Conservation (phyloP, 1,140 invertebrate genomes). For the Drosophila setifemur region DNA sequence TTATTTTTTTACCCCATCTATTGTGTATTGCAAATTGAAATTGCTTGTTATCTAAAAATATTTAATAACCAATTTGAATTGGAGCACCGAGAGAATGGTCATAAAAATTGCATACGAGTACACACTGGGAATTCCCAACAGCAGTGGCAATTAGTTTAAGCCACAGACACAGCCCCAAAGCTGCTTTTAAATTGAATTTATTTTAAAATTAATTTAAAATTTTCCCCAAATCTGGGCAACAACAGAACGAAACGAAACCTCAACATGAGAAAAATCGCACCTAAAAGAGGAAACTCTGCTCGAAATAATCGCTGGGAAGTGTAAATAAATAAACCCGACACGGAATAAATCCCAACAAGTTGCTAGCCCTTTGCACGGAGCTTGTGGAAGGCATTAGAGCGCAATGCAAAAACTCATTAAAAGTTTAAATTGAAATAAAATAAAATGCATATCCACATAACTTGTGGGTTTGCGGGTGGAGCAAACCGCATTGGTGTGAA, state of each 20-base stretch:
- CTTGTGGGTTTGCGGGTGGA: background rate
- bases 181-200: slow-evolving; percentile 58
- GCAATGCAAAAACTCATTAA: slow-evolving; percentile 68
- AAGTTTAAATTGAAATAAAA: slow-evolving; percentile 79
- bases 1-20: slow-evolving; percentile 8
- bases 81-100: background rate
- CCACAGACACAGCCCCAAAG: slow-evolving; percentile 20
- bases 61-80: slow-evolving; percentile 52
- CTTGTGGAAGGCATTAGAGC: slow-evolving; percentile 35
- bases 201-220: slow-evolving; percentile 64
- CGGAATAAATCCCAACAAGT: slow-evolving; percentile 48
- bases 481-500: too few species aligned
- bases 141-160: slow-evolving; percentile 29
- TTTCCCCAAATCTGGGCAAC: slow-evolving; percentile 30
- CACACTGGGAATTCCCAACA: slow-evolving; percentile 7
- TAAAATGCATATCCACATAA: slow-evolving; percentile 54
- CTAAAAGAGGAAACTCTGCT: slow-evolving; percentile 9
- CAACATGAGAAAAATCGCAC: slow-evolving; percentile 16
- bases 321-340: slow-evolving; percentile 60
- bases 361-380: slow-evolving; percentile 17
- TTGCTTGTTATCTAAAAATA: slow-evolving; percentile 11
- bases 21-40: slow-evolving; percentile 42
- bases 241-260: too few species aligned
- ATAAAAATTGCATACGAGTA: slow-evolving; percentile 24
- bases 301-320: slow-evolving; percentile 24